Base-by-base conservation (phyloP, 2,888 invertebrate species). In the Drosophila subquinaria region DNA sequence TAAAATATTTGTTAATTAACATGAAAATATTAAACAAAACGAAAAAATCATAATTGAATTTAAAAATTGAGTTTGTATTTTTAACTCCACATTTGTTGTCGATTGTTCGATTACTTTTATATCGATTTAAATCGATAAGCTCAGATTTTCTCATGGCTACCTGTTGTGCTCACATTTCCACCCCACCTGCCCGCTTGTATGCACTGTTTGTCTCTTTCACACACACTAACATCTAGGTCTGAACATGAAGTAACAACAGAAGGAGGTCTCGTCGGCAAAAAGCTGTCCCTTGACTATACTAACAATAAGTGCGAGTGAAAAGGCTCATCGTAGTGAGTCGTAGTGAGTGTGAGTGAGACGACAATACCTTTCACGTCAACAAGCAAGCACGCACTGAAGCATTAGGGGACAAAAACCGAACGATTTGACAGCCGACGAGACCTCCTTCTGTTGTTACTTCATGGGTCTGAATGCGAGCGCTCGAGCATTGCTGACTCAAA, bases 401-500 rank as follows among this genome's bases (percentile, higher is more conserved):
- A n/a, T n/a, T n/a, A n/a, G n/a, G n/a, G n/a, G n/a, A n/a, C n/a
- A n/a, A n/a, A n/a, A n/a, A n/a, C n/a, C n/a, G n/a, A n/a, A n/a
- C n/a, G n/a, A n/a, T n/a, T n/a, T n/a, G n/a, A n/a, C n/a, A n/a
- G n/a, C n/a, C n/a, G n/a, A n/a, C n/a, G n/a, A n/a, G n/a, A n/a
- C n/a, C n/a, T n/a, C n/a, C n/a, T n/a, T n/a, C n/a, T n/a, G n/a
- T n/a, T n/a, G n/a, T n/a, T n/a, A n/a, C n/a, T n/a, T n/a, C n/a
- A n/a, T n/a, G n/a, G 76, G 60, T 50, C 68, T 69, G 33, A 53
- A 15, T 65, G 65, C 43, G 38, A 71, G 76, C 59, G 79, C 79
- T 78, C 62, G 73, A 66, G 51, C 65, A 47, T 15, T 56, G 64
- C 69, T 76, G 71, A 79, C 76, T 79, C 69, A 76, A 78, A 78